A percentile compares a stretch with the other conserved stretches of the same genome.
Evolutionary conservation across 1,140 invertebrate species (phyloP).

Genomic region (Leptopilina clavipes): DNA sequence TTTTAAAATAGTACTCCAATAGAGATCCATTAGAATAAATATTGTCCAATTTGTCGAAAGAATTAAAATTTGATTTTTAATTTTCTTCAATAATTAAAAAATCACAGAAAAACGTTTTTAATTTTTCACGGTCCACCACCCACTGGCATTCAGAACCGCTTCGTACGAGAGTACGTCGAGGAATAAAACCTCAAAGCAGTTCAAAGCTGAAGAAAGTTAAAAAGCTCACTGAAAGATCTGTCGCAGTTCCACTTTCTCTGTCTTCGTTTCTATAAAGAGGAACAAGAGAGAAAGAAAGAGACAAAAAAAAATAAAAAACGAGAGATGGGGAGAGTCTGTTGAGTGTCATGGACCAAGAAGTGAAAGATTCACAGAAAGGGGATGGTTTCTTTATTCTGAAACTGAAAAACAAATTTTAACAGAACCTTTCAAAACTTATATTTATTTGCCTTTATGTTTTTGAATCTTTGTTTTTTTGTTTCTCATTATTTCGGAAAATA

Average conservation of each 20-base stretch:
- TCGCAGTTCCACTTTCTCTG: background rate
- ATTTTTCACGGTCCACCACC: background rate
- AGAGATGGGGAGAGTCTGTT: background rate
- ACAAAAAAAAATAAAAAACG: background rate
- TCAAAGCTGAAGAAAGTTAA: constrained; percentile 24
- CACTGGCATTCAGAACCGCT: constrained; percentile 20
- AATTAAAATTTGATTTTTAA: background rate
- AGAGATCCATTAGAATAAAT: constrained; percentile 8
- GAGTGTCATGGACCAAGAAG: background rate
- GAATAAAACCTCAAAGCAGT: constrained; percentile 24
- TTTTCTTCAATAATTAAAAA: too few relatives aligned
- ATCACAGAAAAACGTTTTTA: constrained; percentile 1
- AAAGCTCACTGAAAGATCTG: constrained; percentile 23
- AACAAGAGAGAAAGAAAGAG: background rate
- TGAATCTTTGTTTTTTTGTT: background rate
- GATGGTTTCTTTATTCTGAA: constrained; percentile 22
- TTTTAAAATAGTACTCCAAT: background rate
- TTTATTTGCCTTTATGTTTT: background rate
- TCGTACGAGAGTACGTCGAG: constrained; percentile 37
- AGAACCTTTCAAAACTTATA: background rate
- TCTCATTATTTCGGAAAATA: background rate
- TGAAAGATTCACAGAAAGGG: constrained; percentile 1
- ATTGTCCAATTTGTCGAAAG: background rate
- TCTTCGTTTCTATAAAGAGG: constrained; percentile 1
- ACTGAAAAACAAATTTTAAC: constrained; percentile 16